Evolutionary conservation across 2,113 vertebrate species (phyloP).

Genomic region (Loxodonta africana): DNA sequence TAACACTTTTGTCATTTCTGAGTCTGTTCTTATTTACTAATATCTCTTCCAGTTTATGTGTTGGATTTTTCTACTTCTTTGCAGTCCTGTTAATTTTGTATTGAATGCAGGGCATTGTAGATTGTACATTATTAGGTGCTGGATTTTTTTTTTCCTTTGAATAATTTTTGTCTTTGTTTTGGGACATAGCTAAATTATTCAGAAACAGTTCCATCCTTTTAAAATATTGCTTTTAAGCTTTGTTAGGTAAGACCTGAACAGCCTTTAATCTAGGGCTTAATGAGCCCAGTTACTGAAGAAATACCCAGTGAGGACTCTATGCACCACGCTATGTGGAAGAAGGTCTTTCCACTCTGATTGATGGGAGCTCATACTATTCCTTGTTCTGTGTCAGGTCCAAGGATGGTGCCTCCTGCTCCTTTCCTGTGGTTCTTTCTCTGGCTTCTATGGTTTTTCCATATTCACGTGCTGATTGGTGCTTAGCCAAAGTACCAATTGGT

Average conservation of each 20-base stretch:
- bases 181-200: not conserved
- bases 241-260: not conserved
- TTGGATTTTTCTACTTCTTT: not conserved
- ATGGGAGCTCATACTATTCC: not conserved
- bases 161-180: not conserved
- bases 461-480: not conserved
- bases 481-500: not conserved
- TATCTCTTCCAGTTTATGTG: not conserved
- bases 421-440: not conserved
- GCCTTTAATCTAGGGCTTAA: not conserved
- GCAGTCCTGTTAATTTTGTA: not conserved
- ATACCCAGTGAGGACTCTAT: not conserved
- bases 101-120: not conserved
- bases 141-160: not conserved
- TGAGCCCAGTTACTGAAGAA: not conserved
- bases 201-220: not conserved
- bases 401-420: not conserved
- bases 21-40: not conserved
- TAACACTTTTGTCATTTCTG: not conserved
- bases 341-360: not conserved
- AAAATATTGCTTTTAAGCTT: not conserved
- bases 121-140: not conserved
- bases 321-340: not conserved
- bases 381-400: not conserved
- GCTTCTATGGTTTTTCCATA: not conserved